Conservation (phyloP, 2,888 invertebrate species). For the Chloroclysta siterata region DNA sequence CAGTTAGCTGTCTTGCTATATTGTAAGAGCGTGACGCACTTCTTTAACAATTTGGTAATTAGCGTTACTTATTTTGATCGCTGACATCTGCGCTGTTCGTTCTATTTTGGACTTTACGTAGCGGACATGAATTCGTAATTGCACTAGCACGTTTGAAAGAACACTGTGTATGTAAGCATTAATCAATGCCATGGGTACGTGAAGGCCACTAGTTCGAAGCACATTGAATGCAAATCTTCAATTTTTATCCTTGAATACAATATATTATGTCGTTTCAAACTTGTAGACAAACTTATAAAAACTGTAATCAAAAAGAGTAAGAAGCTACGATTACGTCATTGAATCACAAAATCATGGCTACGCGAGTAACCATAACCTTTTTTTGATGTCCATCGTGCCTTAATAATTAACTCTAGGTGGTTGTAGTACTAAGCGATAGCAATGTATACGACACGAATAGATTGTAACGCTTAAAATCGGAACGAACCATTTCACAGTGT, state of each 20-base stretch:
- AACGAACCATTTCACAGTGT: slow-evolving; percentile 50
- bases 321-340: not conserved
- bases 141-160: slow-evolving; percentile 60
- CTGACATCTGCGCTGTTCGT: slow-evolving; percentile 40
- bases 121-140: slow-evolving; percentile 49
- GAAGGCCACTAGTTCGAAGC: slow-evolving; percentile 69
- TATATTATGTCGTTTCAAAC: not conserved
- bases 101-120: slow-evolving; percentile 60
- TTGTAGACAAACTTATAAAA: not conserved
- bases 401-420: slow-evolving; percentile 29
- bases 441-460: slow-evolving; percentile 45
- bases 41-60: slow-evolving; percentile 73
- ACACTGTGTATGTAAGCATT: slow-evolving; percentile 77
- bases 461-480: slow-evolving; percentile 46
- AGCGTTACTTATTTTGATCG: slow-evolving; percentile 61
- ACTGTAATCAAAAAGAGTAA: not conserved
- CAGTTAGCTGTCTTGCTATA: slow-evolving; percentile 48
- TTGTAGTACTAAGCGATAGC: slow-evolving; percentile 44
- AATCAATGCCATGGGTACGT: slow-evolving; percentile 78
- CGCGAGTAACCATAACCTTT: not conserved
- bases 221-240: slow-evolving; percentile 30
- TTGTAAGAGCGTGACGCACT: slow-evolving; percentile 65
- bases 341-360: not conserved
- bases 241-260: not conserved
- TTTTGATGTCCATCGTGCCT: slow-evolving; percentile 46